phyloP scores from a whole-genome alignment of 2,888 invertebrate species.

The Torymus tubicola region DNA sequence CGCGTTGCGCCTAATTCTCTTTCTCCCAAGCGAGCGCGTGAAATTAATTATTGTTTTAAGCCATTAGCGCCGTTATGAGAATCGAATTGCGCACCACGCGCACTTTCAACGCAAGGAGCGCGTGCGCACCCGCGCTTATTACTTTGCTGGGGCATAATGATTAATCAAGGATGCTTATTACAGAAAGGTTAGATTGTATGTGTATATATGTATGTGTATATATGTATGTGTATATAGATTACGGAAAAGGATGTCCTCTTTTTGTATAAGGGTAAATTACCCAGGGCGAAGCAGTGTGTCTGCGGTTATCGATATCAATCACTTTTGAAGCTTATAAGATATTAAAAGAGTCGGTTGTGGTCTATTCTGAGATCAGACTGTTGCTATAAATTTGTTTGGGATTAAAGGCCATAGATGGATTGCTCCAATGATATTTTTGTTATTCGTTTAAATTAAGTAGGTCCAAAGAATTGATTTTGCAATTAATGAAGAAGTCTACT shows the following conservation, averaged over 20 bases:
- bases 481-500: too few species aligned
- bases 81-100: slow-evolving; percentile 26
- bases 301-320: slow-evolving; percentile 5
- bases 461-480: too few species aligned
- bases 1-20: slow-evolving; percentile 21
- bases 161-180: slow-evolving; percentile 40
- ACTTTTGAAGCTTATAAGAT: background rate
- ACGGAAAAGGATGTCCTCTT: slow-evolving; percentile 14
- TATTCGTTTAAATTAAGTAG: too few species aligned
- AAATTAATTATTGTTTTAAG: slow-evolving; percentile 52
- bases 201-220: too few species aligned
- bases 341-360: background rate
- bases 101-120: background rate
- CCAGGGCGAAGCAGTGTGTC: background rate
- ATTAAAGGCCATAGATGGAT: background rate
- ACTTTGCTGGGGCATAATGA: background rate
- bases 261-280: slow-evolving; percentile 16
- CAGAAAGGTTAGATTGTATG: background rate
- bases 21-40: background rate
- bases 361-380: background rate
- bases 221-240: too few species aligned
- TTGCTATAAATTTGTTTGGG: background rate
- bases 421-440: slow-evolving; percentile 14
- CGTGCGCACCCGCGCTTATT: slow-evolving; percentile 31
- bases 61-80: slow-evolving; percentile 42